Evolutionary conservation across 2,797 vertebrate species (phyloP).

Genomic region (Pempheris klunzingeri): DNA sequence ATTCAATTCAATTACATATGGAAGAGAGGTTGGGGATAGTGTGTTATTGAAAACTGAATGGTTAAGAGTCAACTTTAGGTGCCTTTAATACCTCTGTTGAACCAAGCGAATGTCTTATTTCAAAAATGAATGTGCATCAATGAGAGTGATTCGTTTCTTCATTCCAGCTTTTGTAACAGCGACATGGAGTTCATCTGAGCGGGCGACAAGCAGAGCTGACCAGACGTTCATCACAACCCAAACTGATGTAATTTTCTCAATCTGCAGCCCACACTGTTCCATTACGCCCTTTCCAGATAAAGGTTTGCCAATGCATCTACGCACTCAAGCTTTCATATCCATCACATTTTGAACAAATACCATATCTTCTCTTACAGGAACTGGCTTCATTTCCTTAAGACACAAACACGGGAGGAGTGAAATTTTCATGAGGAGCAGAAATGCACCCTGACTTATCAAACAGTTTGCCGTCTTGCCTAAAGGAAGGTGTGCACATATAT

Average conservation of each 20-base stretch:
- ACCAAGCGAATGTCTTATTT: not conserved
- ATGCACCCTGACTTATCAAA: conserved; percentile 84
- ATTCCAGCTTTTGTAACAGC: conserved; percentile 13
- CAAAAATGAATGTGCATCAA: not conserved
- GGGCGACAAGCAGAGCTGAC: conserved; percentile 7
- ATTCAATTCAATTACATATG: not conserved
- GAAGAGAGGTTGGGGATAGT: not conserved
- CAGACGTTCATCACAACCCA: conserved; percentile 18
- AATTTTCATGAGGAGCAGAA: conserved; percentile 80
- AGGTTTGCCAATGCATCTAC: conserved; percentile 62
- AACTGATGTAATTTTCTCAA: conserved; percentile 49
- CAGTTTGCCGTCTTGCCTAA: conserved; percentile 79
- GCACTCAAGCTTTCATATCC: conserved; percentile 55
- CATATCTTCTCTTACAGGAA: conserved; percentile 66
- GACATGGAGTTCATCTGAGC: not conserved
- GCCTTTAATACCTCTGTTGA: not conserved
- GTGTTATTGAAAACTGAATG: not conserved
- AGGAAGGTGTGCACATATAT: conserved; percentile 70
- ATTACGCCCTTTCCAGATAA: conserved; percentile 63
- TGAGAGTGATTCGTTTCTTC: not conserved
- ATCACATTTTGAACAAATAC: conserved; percentile 69
- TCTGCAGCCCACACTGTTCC: conserved; percentile 34
- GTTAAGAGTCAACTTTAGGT: not conserved
- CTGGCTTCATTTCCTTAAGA: conserved; percentile 74
- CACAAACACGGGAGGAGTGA: conserved; percentile 69